Evolutionary conservation across 1,140 invertebrate species (phyloP), one percentile per base, ranked within the genome.

Genomic region (Portunus trituberculatus): DNA sequence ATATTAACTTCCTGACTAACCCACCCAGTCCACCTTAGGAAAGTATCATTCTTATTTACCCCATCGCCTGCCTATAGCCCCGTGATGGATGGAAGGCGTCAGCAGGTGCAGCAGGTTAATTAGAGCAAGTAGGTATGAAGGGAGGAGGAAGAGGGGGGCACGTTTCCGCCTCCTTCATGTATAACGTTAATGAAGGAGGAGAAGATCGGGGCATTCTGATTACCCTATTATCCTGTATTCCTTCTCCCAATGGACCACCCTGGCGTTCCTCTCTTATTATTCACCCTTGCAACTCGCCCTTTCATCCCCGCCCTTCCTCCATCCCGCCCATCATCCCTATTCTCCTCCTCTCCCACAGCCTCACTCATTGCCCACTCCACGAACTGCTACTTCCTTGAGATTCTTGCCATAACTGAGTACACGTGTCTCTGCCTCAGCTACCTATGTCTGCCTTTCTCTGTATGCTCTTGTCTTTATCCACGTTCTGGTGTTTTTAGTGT

Each of bases 221-320:
- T n/a, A 76, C 20, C 67, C 25, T 76, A 76, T 76, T 76, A 76
- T 76, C 25, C 8, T n/a, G 67, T 76, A n/a, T 25, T 76, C 8
- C 25, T 76, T 76, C 67, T 2, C 67, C 25, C n/a, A n/a, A 10
- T 59, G 67, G 67, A 76, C 67, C 67, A 76, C 67, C 67, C 20
- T 76, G 25, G 20, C 67, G 67, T 20, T 76, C 25, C 25, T n/a
- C 67, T 76, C 20, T 76, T n/a, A n/a, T 76, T 76, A 76, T n/a
- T 76, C 67, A 76, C 25, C 67, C 67, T 76, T 76, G 67, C 67
- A 76, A 76, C 67, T 76, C 67, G 20, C 67, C 67, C 67, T 76
- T 76, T 76, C 67, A n/a, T n/a, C 25, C 67, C 25, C n/a, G 12
- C 67, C 25, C 67, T 76, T 20, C 25, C 67, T 76, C 67, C 20